Conservation (phyloP, 2,888 invertebrate genomes). For the Aricia artaxerxes region DNA sequence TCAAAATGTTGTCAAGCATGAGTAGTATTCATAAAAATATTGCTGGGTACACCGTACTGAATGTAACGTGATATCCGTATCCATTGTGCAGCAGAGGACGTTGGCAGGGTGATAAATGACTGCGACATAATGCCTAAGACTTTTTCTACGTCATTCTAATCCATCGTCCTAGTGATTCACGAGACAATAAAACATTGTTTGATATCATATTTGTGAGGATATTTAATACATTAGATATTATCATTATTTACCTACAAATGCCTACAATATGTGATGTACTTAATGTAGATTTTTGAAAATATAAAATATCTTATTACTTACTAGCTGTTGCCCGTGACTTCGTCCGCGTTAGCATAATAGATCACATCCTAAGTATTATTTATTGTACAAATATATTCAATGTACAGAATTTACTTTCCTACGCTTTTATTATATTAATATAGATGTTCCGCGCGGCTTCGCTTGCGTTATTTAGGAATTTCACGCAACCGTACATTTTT, state of each 20-base stretch:
- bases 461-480: too few species aligned
- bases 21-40: neutral
- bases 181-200: neutral
- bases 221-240: neutral
- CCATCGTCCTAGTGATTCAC: conserved; percentile 1
- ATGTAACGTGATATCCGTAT: neutral
- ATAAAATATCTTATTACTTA: too few species aligned
- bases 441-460: too few species aligned
- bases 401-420: too few species aligned
- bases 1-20: neutral
- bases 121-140: neutral
- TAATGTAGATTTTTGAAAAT: neutral
- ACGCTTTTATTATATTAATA: too few species aligned
- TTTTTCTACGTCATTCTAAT: neutral
- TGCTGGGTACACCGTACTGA: neutral
- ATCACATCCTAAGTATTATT: too few species aligned
- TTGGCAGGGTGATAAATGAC: conserved; percentile 8
- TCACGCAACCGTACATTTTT: too few species aligned
- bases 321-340: too few species aligned
- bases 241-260: neutral
- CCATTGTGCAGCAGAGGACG: conserved; percentile 4
- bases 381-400: too few species aligned
- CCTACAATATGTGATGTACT: neutral
- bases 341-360: too few species aligned
- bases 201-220: neutral